phyloP scores from a whole-genome alignment of 2,113 vertebrate genomes.

The Pheucticus melanocephalus region DNA sequence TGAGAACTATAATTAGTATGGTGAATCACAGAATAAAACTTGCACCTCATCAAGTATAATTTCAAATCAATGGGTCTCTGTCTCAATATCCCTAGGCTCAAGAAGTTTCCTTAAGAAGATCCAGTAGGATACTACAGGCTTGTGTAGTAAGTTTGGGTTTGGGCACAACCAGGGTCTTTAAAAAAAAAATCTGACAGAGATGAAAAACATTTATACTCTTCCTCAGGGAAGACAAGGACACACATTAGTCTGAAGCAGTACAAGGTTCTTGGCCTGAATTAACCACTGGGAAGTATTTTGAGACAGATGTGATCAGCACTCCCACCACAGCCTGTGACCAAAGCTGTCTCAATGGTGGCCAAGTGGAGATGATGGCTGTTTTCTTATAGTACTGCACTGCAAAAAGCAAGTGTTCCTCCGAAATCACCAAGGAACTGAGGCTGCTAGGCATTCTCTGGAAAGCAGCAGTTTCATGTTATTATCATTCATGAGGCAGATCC shows the following conservation, averaged over 20 bases:
- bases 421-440: not conserved
- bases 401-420: not conserved
- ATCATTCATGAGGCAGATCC: not conserved
- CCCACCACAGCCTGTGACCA: not conserved
- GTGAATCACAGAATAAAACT: not conserved
- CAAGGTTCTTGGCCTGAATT: not conserved
- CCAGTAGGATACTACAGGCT: not conserved
- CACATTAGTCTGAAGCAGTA: not conserved
- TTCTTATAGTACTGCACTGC: rapidly evolving
- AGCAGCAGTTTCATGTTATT: not conserved
- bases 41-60: not conserved
- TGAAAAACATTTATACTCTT: not conserved
- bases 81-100: not conserved
- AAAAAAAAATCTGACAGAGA: not conserved
- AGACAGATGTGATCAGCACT: not conserved
- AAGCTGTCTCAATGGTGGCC: not conserved
- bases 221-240: not conserved
- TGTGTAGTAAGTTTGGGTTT: not conserved
- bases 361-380: not conserved
- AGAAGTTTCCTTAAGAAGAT: not conserved
- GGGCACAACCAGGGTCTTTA: not conserved
- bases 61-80: not conserved
- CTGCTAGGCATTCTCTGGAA: not conserved
- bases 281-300: not conserved
- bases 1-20: not conserved